Evolutionary conservation across 2,113 vertebrate genomes (phyloP).

Genomic region (Empidonax traillii): DNA sequence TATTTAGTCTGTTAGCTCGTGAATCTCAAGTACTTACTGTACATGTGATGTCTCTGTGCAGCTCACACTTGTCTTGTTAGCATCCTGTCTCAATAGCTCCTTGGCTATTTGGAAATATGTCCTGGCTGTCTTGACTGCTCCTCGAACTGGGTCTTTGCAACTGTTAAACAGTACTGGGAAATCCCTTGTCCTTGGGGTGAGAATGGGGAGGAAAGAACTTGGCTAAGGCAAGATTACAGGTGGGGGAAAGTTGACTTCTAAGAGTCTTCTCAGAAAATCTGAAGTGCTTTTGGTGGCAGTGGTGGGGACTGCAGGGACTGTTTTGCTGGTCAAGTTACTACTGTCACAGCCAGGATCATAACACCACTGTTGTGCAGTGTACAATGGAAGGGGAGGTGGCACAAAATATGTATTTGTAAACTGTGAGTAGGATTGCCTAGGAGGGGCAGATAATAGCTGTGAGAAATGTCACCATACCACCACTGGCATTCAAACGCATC

Average conservation of each 20-base stretch:
- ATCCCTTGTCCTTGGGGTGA: background rate
- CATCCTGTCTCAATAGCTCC: background rate
- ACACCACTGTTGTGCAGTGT: too few relatives aligned
- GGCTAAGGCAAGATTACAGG: background rate
- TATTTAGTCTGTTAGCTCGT: background rate
- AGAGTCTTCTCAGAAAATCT: background rate
- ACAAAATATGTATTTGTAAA: background rate
- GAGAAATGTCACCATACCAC: background rate
- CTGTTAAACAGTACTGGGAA: background rate
- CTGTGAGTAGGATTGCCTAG: background rate
- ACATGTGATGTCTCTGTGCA: background rate
- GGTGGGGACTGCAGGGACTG: background rate
- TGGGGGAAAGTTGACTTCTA: background rate
- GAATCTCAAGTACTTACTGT: background rate
- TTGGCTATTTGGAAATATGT: background rate
- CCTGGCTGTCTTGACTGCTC: background rate
- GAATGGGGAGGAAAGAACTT: background rate
- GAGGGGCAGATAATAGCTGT: background rate
- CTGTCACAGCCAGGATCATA: background rate
- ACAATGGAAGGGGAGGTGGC: fast-evolving
- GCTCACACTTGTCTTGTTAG: background rate
- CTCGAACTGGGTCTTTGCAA: background rate
- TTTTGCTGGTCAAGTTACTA: background rate
- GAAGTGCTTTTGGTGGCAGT: background rate
- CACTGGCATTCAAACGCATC: background rate